Evolutionary conservation across 2,797 vertebrate species (phyloP), one percentile per base, ranked within the genome.

Genomic region (Eospalax fontanierii): DNA sequence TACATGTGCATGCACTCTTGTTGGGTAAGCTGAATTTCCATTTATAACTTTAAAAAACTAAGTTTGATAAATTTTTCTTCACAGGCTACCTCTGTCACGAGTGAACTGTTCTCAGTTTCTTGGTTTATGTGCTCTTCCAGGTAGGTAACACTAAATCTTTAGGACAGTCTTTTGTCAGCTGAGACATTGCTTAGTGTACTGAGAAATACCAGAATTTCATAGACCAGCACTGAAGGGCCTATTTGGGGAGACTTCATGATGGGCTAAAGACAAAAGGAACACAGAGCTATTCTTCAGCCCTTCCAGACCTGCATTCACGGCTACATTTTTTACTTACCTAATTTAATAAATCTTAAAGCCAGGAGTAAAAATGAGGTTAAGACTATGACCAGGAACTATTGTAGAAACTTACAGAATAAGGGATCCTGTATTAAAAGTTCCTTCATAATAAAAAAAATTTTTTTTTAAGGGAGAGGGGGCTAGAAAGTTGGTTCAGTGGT

Each of bases 121-220:
- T 16, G 99, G 99, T 74, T 98, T 99, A 73, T 99, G 99, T 97
- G 98, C 99, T 21, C 98, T 99, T 87, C 99, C 99, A 98, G 99
- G 99, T 99, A 97, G 95, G 98, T 95, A 75, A 46, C 95, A 6
- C 4, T 76, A 35, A 16, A 38, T n/a, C 30, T 61, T 91, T 73
- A 70, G 93, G 65, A 28, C 19, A 82, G 26, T 16, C 71, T 61
- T n/a, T 87, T 50, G 33, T 73, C 46, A 90, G 71, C 70, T 92
- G 65, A 59, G n/a, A 91, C 22, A 76, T 68, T 35, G 26, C 71
- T 90, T 65, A 71, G n/a, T 71, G 3, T 65, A 26, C 21, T 86
- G 68, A 75, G 30, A 66, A 95, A 15, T 50, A 54, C 26, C 63
- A 91, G 54, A 83, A 89, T 88, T 35, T 78, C 82, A 83, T 1